Percentiles rank a stretch among this genome's conserved stretches.
Conservation (phyloP, 2,888 invertebrate species). For the Spicauda simplicius region DNA sequence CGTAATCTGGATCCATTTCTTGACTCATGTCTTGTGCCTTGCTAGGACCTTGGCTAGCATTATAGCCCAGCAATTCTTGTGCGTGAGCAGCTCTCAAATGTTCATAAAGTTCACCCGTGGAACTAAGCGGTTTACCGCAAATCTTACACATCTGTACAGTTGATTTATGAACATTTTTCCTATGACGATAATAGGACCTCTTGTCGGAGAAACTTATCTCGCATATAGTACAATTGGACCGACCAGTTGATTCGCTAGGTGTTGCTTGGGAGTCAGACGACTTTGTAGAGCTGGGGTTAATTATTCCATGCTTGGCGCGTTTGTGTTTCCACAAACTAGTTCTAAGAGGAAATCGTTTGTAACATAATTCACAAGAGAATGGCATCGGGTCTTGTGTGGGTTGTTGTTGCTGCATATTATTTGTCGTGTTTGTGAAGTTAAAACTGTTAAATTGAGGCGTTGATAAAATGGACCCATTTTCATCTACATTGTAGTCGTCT, state of each 20-base stretch:
- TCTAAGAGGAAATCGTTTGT: conserved; percentile 74
- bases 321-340: conserved; percentile 82
- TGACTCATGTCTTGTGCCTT: conserved; percentile 64
- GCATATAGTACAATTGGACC: conserved; percentile 86
- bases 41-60: conserved; percentile 71
- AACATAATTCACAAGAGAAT: conserved; percentile 77
- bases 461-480: conserved; percentile 71
- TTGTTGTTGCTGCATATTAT: conserved; percentile 48
- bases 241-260: conserved; percentile 58
- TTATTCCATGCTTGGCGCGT: conserved; percentile 79
- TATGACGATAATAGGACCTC: conserved; percentile 85
- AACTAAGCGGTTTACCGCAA: conserved; percentile 86
- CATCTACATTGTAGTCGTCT: conserved; percentile 75
- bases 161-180: conserved; percentile 83
- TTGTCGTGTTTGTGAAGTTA: conserved; percentile 68
- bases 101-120: conserved; percentile 86
- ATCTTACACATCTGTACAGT: conserved; percentile 85
- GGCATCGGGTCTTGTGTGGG: conserved; percentile 59
- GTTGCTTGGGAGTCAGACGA: conserved; percentile 52
- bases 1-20: conserved; percentile 68
- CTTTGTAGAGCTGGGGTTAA: conserved; percentile 59
- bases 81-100: conserved; percentile 86
- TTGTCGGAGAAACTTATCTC: conserved; percentile 86
- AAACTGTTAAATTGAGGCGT: conserved; percentile 82
- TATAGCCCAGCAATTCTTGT: conserved; percentile 78